Evolutionary conservation across 2,888 invertebrate species (phyloP), one percentile per base, ranked within the genome.

Genomic region (Cabera pusaria): DNA sequence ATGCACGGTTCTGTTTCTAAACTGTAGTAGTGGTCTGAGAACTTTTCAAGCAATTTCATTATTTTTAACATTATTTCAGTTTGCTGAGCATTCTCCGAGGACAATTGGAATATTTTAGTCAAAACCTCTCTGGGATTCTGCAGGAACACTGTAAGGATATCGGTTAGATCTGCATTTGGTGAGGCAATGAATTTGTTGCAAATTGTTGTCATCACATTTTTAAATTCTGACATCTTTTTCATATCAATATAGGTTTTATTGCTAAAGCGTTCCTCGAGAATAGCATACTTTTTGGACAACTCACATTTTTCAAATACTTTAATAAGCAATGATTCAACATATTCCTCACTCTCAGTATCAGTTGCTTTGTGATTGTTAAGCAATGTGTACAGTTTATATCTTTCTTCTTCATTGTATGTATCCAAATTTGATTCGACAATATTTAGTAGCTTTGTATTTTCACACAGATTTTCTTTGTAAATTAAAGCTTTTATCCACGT

Each of bases 181-280:
- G 67, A 54, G 6, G 58, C 49, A 40, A 81, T 64, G 6, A 84
- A 54, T 59, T 83, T 86, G 49, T 88, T 88, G 28, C 87, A 88
- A 54, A 68, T 71, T 59, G 78, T 71, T 31, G 62, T 83, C 32
- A 74, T 48, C 46, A 56, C 64, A 10, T 43, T 52, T 6, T 50
- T 51, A 39, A 79, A 82, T 12, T 75, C 66, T 31, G 47, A 23
- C 26, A 56, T 59, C 49, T 69, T 57, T 18, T 55, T 51, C 45
- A 57, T 54, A 47, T 81, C 59, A 37, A 54, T 52, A 5, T 85
- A 75, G 24, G 49, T 54, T 11, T 71, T 71, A 12, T 72, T 52
- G 17, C 17, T 52, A 44, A 81, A 87, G 35, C 70, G 71, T 14
- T 69, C 59, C 22, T 70, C 62, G 3, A 84, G 47, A 23, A 85